These are phyloP conservation scores for Caenorhabditis latens DNA, from an alignment of 1,140 invertebrate species.

Conservation along the genomic window DNA sequence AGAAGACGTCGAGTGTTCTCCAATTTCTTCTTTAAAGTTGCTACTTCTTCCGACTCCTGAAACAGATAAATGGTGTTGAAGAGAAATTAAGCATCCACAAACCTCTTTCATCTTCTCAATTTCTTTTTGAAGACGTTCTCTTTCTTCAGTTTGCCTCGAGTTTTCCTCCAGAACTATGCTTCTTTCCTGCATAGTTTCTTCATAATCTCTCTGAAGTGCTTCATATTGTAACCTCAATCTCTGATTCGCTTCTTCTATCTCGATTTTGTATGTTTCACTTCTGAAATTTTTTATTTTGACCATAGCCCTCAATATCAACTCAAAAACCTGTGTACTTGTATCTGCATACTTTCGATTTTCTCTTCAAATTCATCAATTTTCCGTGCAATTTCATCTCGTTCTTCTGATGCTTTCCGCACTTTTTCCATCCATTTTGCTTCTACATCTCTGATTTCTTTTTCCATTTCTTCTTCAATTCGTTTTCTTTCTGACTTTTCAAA, in stretches of 20 bases:
- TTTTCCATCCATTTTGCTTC: conserved; percentile 60
- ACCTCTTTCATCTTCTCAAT: conserved; percentile 58
- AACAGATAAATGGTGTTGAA: not conserved
- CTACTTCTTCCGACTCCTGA: conserved; percentile 52
- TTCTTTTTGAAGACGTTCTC: conserved; percentile 54
- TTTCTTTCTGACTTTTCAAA: conserved; percentile 45
- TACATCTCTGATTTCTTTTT: conserved; percentile 43
- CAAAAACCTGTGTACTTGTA: conserved; percentile 27
- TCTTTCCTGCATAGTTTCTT: conserved; percentile 66
- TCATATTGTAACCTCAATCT: conserved; percentile 61
- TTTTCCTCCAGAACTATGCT: conserved; percentile 67
- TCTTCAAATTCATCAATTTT: conserved; percentile 38
- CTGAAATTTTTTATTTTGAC: not conserved
- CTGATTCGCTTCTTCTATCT: conserved; percentile 57
- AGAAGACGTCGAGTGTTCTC: conserved; percentile 49
- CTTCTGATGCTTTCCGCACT: conserved; percentile 46
- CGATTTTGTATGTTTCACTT: conserved; percentile 56
- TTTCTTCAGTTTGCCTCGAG: conserved; percentile 61
- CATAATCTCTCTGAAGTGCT: conserved; percentile 63
- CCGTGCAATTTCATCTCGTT: conserved; percentile 16
- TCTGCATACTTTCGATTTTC: conserved; percentile 12
- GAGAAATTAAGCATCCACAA: not conserved
- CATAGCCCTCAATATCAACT: not conserved
- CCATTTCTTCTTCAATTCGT: conserved; percentile 57
- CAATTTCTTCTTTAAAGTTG: conserved; percentile 52